Percentiles rank a stretch among this genome's conserved stretches.
phyloP scores from a whole-genome alignment of 2,888 invertebrate species.

The Eustalomyia histrio region DNA sequence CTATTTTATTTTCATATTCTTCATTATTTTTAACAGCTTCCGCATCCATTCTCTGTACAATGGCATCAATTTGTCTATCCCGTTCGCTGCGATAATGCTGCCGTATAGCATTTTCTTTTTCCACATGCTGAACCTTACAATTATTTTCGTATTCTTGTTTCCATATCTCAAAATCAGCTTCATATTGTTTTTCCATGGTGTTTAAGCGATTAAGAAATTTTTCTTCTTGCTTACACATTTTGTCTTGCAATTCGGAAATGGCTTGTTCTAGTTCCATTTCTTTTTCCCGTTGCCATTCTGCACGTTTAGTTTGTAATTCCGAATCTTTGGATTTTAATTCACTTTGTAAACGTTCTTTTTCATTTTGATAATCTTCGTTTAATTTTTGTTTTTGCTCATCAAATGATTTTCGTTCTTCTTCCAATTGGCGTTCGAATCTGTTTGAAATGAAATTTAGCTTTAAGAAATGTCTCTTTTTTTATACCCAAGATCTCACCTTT shows the following conservation, averaged over 20 bases:
- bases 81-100: conserved; percentile 87
- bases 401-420: conserved; percentile 81
- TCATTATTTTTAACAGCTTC: conserved; percentile 76
- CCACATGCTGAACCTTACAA: conserved; percentile 81
- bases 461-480: conserved; percentile 1
- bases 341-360: conserved; percentile 79
- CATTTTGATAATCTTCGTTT: conserved; percentile 79
- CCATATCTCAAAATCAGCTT: conserved; percentile 83
- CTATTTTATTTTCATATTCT: conserved; percentile 77
- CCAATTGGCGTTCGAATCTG: conserved; percentile 81
- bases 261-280: conserved; percentile 80
- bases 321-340: conserved; percentile 80
- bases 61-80: conserved; percentile 87
- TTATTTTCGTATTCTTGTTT: conserved; percentile 82
- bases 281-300: conserved; percentile 79
- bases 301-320: conserved; percentile 77
- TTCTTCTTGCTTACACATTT: conserved; percentile 79
- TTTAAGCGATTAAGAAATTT: conserved; percentile 82
- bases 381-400: conserved; percentile 81
- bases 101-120: conserved; percentile 85
- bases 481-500: conserved; percentile 77
- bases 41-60: conserved; percentile 78
- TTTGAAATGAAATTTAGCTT: background rate
- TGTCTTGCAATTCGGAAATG: conserved; percentile 81
- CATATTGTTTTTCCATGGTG: conserved; percentile 82